Conservation (phyloP, 64 coral and sea anemone species). For the Dendrophyllia cribrosa region DNA sequence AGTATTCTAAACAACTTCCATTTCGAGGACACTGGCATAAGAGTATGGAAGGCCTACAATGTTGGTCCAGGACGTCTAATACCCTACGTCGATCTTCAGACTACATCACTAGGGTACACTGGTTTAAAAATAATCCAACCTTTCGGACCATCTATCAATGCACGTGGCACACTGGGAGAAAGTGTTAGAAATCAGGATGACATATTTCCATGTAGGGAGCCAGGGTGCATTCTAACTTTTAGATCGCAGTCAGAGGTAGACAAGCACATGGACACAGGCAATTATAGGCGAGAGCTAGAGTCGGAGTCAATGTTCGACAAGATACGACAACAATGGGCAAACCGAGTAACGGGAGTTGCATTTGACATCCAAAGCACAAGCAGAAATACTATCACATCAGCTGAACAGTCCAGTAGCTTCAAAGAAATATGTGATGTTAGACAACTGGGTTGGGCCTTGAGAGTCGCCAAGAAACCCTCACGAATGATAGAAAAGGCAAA, state of each 20-base stretch:
- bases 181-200: background rate
- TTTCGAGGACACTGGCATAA: too few species aligned
- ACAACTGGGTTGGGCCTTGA: too few species aligned
- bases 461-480: too few species aligned
- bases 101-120: constrained; percentile 1
- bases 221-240: constrained; percentile 61
- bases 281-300: constrained; percentile 37
- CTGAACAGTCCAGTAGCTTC: too few species aligned
- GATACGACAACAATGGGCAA: constrained; percentile 49
- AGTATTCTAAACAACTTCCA: background rate
- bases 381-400: too few species aligned
- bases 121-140: constrained; percentile 52
- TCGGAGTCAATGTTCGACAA: constrained; percentile 6
- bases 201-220: constrained; percentile 53
- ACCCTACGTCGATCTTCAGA: background rate
- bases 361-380: too few species aligned
- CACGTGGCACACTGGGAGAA: constrained; percentile 6
- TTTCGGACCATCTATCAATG: constrained; percentile 55
- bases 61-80: constrained; percentile 32
- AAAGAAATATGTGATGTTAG: too few species aligned
- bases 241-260: constrained; percentile 29
- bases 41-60: too few species aligned
- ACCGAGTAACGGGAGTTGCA: constrained; percentile 28
- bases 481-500: too few species aligned
- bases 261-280: too few species aligned